These are phyloP conservation scores for Pammene fasciana DNA, from an alignment of 2,888 invertebrate genomes.

Conservation along the genomic window DNA sequence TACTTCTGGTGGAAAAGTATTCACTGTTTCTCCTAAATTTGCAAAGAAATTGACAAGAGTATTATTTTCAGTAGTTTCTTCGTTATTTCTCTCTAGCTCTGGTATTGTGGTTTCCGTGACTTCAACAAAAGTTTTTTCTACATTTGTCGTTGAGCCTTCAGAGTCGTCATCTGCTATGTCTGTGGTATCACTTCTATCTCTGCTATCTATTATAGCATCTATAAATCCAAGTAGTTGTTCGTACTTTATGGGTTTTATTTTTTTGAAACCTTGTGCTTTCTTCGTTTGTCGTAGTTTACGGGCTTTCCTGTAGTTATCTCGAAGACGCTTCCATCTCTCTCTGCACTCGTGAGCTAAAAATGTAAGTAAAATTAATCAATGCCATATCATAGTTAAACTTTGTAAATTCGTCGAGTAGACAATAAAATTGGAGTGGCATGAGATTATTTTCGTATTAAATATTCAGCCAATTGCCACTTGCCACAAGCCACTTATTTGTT, in stretches of 20 bases:
- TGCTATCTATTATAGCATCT: constrained; percentile 15
- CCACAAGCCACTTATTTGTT: no score
- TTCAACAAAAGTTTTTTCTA: background rate
- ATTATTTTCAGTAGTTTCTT: background rate
- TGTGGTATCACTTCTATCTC: background rate
- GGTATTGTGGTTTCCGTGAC: background rate
- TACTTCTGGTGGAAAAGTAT: constrained; percentile 26
- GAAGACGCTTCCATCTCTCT: constrained; percentile 32
- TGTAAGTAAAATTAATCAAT: background rate
- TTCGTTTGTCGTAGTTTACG: constrained; percentile 12
- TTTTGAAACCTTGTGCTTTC: constrained; percentile 23
- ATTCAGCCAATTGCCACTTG: no score
- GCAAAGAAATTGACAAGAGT: constrained; percentile 35
- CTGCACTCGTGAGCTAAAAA: constrained; percentile 33
- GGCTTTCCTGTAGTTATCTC: constrained; percentile 38
- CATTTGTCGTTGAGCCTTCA: constrained; percentile 1
- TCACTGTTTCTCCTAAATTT: constrained; percentile 38
- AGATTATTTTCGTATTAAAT: no score
- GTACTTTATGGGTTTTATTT: constrained; percentile 31
- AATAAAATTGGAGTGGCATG: no score
- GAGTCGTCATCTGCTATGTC: constrained; percentile 6
- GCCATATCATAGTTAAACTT: no score
- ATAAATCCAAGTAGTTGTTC: constrained; percentile 18
- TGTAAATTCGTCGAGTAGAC: no score
- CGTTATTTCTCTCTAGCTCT: constrained; percentile 11